phyloP scores from a whole-genome alignment of 2,113 vertebrate genomes.

The Ursus arctos region DNA sequence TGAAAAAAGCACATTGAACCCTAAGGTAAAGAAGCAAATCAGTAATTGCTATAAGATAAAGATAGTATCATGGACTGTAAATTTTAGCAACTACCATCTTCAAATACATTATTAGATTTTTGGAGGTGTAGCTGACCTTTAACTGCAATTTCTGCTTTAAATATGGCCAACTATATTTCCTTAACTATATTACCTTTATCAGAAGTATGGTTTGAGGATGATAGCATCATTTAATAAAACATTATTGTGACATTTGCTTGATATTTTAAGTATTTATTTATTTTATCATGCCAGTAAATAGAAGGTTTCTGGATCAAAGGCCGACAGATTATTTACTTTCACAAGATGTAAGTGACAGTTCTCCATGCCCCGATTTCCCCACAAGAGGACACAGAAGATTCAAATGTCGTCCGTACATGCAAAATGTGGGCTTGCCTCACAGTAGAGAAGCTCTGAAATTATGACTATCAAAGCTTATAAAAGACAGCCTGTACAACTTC shows the following conservation, averaged over 20 bases:
- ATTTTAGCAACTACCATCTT: background rate
- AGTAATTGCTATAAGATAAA: background rate
- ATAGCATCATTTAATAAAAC: background rate
- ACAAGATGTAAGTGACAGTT: background rate
- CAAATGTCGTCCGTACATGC: background rate
- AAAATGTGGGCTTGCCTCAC: background rate
- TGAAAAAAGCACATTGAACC: background rate
- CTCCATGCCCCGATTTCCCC: fast-evolving
- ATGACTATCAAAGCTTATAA: background rate
- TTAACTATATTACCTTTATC: background rate
- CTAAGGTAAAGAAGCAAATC: background rate
- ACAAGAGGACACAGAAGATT: background rate
- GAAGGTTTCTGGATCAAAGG: background rate
- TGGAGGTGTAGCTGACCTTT: background rate
- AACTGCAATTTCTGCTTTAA: background rate
- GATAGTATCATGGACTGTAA: background rate
- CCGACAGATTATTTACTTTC: background rate
- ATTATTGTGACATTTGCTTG: background rate
- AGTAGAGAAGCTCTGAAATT: background rate
- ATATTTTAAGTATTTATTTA: background rate
- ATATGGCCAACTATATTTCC: background rate
- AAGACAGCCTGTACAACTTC: background rate
- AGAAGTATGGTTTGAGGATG: background rate
- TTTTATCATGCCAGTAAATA: background rate
- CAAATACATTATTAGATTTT: background rate